Base-by-base conservation (phyloP, 2,113 vertebrate genomes). In the Rhea pennata region DNA sequence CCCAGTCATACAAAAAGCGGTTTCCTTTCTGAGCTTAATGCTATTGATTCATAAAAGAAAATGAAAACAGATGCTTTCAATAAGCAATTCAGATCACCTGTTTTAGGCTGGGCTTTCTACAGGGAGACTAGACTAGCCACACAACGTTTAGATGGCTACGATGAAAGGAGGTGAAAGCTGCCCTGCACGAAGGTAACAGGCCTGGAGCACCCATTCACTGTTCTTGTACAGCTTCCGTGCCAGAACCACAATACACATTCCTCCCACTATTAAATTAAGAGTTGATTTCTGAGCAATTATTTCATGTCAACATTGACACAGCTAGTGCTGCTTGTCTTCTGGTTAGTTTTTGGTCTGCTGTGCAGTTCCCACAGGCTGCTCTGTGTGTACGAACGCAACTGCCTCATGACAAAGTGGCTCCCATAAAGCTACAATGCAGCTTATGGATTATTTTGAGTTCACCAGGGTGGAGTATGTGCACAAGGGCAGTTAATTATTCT, bases 341-440 rank as follows among this genome's bases (percentile, higher is more conserved):
- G 71, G 33, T 19, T 79, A 20, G 36, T 31, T 24, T 78, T 5
- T 15, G 54, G 65, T 44, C 40, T 67, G 71, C 4, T 19, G 56
- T 7, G n/a, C 53, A 6, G 59, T 8, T 56, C 69, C 59, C 54
- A 59, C 0, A 2, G 77, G 48, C 53, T 69, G 24, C 11, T 31
- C 31, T 40, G 36, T 46, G 36, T 1, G 5, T 6, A 65, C 3
- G 1, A 29, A 81, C 36, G 36, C 39, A 69, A 51, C 2, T 4
- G 9, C 62, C 1, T 1, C 36, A 36, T 0, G 2, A 46, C 31
- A 36, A 16, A 42, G 61, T 3, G 2, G 7, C 1, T 1, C 48
- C 7, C 46, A 39, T 29, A 48, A 22, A 58, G 14, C 66, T 82
- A 2, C 20, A 50, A 31, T 23, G n/a, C 56, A 40, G 26, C 21